Percentiles rank a stretch among this genome's conserved stretches.
These are phyloP conservation scores for Botrylloides violaceus DNA, from an alignment of 23 tunicate genomes.

Conservation along the genomic window DNA sequence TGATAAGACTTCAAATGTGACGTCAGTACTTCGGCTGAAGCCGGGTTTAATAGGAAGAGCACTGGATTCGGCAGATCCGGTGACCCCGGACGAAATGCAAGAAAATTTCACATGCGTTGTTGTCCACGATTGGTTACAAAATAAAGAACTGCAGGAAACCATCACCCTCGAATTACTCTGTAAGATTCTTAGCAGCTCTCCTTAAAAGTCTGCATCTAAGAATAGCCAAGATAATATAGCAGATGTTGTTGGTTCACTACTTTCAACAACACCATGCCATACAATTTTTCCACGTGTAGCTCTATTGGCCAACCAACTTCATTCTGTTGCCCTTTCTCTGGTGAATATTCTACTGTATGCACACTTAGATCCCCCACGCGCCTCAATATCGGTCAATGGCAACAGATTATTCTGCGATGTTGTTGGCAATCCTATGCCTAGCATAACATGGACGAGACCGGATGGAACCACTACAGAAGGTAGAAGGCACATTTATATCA, in stretches of 20 bases:
- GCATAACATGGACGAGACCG: conserved; percentile 40
- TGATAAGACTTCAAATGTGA: conserved; percentile 45
- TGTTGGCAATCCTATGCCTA: conserved; percentile 49
- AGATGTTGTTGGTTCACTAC: too few relatives aligned
- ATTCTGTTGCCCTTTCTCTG: too few relatives aligned
- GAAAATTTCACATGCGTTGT: conserved; percentile 44
- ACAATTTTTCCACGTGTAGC: too few relatives aligned
- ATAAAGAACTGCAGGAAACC: conserved; percentile 2
- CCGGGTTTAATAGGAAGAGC: conserved; percentile 42
- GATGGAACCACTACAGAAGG: conserved; percentile 26
- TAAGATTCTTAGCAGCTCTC: too few relatives aligned
- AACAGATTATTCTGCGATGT: conserved; percentile 50
- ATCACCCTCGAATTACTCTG: conserved; percentile 35
- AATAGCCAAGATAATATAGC: too few relatives aligned
- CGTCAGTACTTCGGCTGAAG: conserved; percentile 27
- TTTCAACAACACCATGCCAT: too few relatives aligned
- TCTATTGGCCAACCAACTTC: too few relatives aligned
- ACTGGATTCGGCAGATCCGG: conserved; percentile 17
- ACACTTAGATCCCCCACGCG: conserved; percentile 60
- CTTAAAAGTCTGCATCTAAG: too few relatives aligned
- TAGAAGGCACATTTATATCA: conserved; percentile 3
- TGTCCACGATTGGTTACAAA: conserved; percentile 25
- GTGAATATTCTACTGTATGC: too few relatives aligned
- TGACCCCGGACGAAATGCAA: conserved; percentile 7
- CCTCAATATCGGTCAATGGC: conserved; percentile 29